Base-by-base conservation (phyloP, 2,113 vertebrate genomes). In the Pseudorectes ferrugineus region DNA sequence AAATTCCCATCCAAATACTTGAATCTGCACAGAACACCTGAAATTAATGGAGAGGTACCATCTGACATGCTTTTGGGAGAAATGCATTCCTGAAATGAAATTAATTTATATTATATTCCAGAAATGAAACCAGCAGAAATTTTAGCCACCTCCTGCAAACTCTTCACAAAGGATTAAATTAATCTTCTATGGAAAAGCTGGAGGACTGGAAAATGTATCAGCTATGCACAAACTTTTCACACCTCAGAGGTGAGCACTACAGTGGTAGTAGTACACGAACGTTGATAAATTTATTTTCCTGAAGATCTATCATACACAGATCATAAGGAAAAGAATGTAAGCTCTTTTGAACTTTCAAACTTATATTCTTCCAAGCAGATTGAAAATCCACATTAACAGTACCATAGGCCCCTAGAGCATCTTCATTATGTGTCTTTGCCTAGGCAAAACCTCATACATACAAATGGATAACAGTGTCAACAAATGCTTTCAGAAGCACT, bases 11-110 rank as follows among this genome's bases (percentile, higher is more conserved):
- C 9, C 31, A 81, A 46, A 58, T n/a, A 75, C 25, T 52, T 57
- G 40, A 85, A 75, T 59, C 15, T 75, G 19, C 31, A 51, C 14
- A 66, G 21, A 46, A 71, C 19, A 68, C 12, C 16, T 74, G 40
- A 75, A 84, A 42, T 55, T 88, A 85, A 76, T 23, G 31, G 29
- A 45, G 71, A 88, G 22, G 4, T 54, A 62, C 35, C 33, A 58
- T 15, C 45, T 65, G 58, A 72, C 55, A 36, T 29, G 12, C 23
- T 33, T 85, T 18, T 48, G 58, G 40, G 33, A 85, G 24, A 85
- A 92, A 73, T 28, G 5, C 23, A 55, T 70, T 85, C 26, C 62
- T 79, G 67, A 83, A 91, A 89, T 54, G 19, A 76, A 85, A 68
- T 8, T 0, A 86, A 70, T 24, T 52, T 35, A 15, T 46, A 74